Base-by-base conservation (phyloP, 2,888 invertebrate species). In the Coenonympha arcania region DNA sequence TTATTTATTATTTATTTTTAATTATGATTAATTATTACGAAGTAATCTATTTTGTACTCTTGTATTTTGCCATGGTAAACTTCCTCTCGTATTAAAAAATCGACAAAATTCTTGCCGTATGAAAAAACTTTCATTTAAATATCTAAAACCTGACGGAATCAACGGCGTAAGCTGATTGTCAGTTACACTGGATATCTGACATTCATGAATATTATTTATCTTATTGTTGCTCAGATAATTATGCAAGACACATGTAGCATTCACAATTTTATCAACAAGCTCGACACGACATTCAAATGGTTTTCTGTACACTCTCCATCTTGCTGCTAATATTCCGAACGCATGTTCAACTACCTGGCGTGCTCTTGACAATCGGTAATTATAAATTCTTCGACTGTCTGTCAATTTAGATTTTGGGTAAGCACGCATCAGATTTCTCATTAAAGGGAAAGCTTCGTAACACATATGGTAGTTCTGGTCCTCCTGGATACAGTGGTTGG, bases 181-280 rank as follows among this genome's bases (percentile, higher is more conserved):
- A n/a, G n/a, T n/a, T n/a, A n/a, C n/a, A n/a, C n/a, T n/a, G n/a
- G n/a, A n/a, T n/a, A n/a, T n/a, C 24, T 24, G 24, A 24, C 8
- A 24, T 8, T 24, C 6, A 24, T 24, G 24, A 24, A 24, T 24
- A 8, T 24, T 24, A 24, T 24, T 24, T 24, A 8, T 8, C 6
- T 8, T 24, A 24, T 24, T 24, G 15, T 24, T 8, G 33, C 26
- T 45, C 41, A 50, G 45, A 50, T 20, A 51, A 37, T 48, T 51
- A 13, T 51, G 51, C 42, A 51, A 28, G 2, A 47, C 43, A 46
- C 47, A 47, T 22, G 47, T 47, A 8, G 51, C 51, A 47, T 51
- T 47, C 42, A 47, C 11, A 2, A 42, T 19, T 18, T 51, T 47
- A 5, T 51, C 51, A 36, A 26, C 24, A 9, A 9, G 8, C n/a